Evolutionary conservation across 2,888 invertebrate species (phyloP).

Genomic region (Macaria liturata): DNA sequence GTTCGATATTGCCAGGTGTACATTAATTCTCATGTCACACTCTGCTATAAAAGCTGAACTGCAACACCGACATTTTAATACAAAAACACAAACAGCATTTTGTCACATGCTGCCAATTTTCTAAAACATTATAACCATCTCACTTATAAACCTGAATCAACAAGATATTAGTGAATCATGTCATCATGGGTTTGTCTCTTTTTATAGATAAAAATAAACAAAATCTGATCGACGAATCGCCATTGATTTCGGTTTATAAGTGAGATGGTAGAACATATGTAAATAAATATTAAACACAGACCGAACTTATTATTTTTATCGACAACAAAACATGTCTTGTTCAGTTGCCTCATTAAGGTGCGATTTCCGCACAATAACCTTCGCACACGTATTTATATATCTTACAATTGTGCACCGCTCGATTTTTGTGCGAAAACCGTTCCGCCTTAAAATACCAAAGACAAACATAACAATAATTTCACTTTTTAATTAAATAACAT

Average conservation of each 20-base stretch:
- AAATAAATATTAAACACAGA: constrained; percentile 25
- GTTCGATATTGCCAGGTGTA: no score
- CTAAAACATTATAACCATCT: constrained; percentile 24
- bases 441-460: constrained; percentile 23
- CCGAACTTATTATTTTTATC: constrained; percentile 16
- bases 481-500: constrained; percentile 27
- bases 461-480: constrained; percentile 35
- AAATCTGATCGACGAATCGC: no score
- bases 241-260: no score
- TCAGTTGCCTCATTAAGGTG: constrained; percentile 21
- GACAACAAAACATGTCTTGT: constrained; percentile 17
- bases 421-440: no score
- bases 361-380: no score
- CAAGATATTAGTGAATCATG: no score
- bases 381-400: no score
- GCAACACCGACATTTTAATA: constrained; percentile 26
- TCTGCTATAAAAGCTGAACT: constrained; percentile 27
- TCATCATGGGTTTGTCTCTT: no score
- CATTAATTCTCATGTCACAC: constrained; percentile 1
- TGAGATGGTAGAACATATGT: constrained; percentile 1
- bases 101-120: constrained; percentile 28
- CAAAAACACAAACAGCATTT: constrained; percentile 24
- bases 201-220: no score
- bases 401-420: no score
- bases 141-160: no score